Conservation (phyloP, 2,797 vertebrate genomes). For the Hozukius guyotensis region DNA sequence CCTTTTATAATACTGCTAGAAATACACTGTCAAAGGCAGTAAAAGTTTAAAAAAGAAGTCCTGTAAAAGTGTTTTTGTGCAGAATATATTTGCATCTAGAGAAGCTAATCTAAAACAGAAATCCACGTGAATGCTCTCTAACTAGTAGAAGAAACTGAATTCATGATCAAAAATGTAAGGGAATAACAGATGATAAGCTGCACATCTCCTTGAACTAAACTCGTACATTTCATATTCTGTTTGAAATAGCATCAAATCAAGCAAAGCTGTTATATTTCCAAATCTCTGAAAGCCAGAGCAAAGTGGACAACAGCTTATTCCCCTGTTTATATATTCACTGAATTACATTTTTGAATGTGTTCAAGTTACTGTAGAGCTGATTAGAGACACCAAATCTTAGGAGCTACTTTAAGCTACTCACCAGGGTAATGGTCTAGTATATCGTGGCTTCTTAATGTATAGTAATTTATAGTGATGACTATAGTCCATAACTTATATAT, state of each 20-base stretch:
- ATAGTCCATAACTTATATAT: too few relatives aligned
- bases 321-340: too few relatives aligned
- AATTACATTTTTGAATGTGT: too few relatives aligned
- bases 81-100: neutral
- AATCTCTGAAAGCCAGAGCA: neutral
- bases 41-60: neutral
- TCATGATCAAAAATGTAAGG: neutral
- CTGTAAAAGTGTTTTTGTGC: neutral
- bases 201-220: neutral
- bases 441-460: neutral
- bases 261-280: neutral
- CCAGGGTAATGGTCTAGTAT: too few relatives aligned
- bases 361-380: too few relatives aligned
- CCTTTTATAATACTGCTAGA: neutral
- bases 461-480: neutral
- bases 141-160: neutral
- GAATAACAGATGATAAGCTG: neutral
- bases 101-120: neutral
- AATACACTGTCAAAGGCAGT: neutral
- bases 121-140: neutral
- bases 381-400: neutral
- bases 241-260: neutral
- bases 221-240: neutral
- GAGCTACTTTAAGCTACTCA: neutral
- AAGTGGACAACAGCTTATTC: neutral